Base-by-base conservation (phyloP, 2,888 invertebrate genomes). In the Polia nebulosa region DNA sequence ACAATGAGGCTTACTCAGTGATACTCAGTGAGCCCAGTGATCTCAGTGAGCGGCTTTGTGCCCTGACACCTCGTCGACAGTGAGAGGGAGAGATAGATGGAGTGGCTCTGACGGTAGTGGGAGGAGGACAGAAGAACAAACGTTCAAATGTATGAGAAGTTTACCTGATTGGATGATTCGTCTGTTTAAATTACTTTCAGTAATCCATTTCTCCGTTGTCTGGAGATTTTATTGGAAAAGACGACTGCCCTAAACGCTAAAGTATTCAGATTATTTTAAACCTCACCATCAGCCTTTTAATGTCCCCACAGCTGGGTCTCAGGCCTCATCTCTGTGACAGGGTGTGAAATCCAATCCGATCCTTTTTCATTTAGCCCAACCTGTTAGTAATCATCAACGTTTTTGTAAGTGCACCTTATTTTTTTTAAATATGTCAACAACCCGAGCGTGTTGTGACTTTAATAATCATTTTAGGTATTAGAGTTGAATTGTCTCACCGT, bases 1-100 rank as follows among this genome's bases (percentile, higher is more conserved):
- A 80, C 76, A 80, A 60, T 56, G 47, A 25, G 41, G 45, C 64
- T 64, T 29, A 55, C 53, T 68, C 5, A n/a, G 45, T 25, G 56
- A 55, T 13, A 13, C 45, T 34, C 41, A 45, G 45, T 9, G 39
- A 39, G 61, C 36, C n/a, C n/a, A n/a, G n/a, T n/a, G n/a, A n/a
- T n/a, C 45, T 34, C 41, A 45, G 45, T 34, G 25, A 52, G 45
- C n/a, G 32, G 70, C 65, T 68, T 65, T 74, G 71, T 61, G 62
- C 34, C 3, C 41, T 22, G 53, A 60, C 78, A 59, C 68, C 67
- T 64, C 56, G 62, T 36, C 11, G 25, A 34, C 49, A 39, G 41
- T 39, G 20, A 44, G 41, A 11, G 34, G 4, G 11, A 9, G n/a
- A 20, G 44, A 45, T 20, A 32, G 39, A 41, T 47, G 51, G 25